Conservation (phyloP, 1,140 invertebrate species). For the Cyphomyrmex costatus region DNA sequence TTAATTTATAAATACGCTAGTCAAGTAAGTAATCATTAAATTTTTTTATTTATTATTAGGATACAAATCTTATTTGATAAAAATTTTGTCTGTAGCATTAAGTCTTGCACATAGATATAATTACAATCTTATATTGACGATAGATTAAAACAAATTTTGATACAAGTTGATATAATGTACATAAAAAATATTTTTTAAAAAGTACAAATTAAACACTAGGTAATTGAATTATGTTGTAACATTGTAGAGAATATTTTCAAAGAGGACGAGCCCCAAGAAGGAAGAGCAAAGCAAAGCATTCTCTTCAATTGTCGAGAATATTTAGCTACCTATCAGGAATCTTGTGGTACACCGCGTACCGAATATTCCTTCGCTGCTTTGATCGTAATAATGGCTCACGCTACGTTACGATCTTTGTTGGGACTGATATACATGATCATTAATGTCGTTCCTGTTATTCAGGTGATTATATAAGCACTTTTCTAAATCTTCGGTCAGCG, state of each 20-base stretch:
- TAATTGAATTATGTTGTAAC: slow-evolving; percentile 10
- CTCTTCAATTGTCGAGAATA: slow-evolving; percentile 68
- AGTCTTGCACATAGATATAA: not conserved
- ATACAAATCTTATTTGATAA: not conserved
- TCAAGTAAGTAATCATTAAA: not conserved
- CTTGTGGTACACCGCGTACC: slow-evolving; percentile 74
- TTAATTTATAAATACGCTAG: not conserved
- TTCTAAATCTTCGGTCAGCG: not conserved
- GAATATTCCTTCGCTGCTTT: slow-evolving; percentile 81
- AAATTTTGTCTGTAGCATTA: not conserved
- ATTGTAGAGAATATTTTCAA: slow-evolving; percentile 1
- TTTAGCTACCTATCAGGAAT: slow-evolving; percentile 81
- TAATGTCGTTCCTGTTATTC: slow-evolving; percentile 79
- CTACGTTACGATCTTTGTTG: slow-evolving; percentile 79
- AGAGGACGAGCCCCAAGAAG: slow-evolving; percentile 12
- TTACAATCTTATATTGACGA: not conserved
- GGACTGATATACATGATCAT: slow-evolving; percentile 80
- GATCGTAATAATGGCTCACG: slow-evolving; percentile 80
- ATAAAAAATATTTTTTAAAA: not conserved
- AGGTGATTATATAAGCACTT: slow-evolving; percentile 72
- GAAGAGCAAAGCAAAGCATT: not conserved
- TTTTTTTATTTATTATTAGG: not conserved
- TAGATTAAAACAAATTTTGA: not conserved
- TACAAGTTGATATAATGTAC: not conserved
- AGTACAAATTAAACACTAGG: not conserved